Conservation (phyloP, 2,113 vertebrate genomes). For the Arvicanthis niloticus region DNA sequence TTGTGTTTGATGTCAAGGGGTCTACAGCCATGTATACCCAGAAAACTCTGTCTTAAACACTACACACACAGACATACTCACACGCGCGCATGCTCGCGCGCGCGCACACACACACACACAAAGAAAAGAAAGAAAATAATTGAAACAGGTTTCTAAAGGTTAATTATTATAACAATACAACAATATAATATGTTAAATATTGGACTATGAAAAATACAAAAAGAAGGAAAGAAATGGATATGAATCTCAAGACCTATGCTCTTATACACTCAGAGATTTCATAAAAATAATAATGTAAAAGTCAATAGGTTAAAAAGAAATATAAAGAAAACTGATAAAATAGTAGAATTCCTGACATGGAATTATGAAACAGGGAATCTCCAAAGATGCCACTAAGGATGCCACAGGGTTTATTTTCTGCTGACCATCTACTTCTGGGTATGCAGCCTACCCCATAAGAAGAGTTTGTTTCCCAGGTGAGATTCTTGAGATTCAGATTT, state of each 20-base stretch:
- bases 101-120: no score
- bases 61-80: no score
- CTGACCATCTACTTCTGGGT: neutral
- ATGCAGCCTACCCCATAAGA: neutral
- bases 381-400: neutral
- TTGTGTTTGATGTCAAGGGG: neutral
- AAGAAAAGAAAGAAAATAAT: neutral
- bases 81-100: no score
- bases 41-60: neutral
- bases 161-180: neutral
- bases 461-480: neutral
- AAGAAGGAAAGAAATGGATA: neutral
- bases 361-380: neutral
- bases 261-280: neutral
- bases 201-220: neutral
- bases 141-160: neutral
- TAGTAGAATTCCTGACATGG: neutral
- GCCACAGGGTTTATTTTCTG: neutral
- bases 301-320: neutral
- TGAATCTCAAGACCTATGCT: neutral
- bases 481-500: neutral
- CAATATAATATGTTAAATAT: neutral
- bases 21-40: neutral
- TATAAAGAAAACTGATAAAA: neutral
- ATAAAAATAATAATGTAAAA: neutral